Conservation (phyloP, 2,888 invertebrate species). For the Actias luna region DNA sequence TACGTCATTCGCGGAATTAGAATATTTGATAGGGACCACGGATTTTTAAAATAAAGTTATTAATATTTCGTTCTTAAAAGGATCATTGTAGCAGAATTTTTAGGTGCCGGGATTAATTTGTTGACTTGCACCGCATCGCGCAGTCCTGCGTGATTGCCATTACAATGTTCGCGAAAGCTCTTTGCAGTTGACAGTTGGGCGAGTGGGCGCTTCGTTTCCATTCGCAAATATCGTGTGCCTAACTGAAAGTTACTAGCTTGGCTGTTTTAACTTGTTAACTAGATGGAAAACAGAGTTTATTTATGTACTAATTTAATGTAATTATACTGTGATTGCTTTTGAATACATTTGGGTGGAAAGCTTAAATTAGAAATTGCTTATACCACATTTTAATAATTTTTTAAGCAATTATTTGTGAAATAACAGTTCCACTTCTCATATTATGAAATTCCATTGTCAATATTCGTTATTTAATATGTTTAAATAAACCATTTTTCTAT, state of each 20-base stretch:
- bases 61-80: background rate
- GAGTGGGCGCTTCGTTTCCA: slow-evolving; percentile 47
- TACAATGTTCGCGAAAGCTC: slow-evolving; percentile 22
- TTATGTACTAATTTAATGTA: background rate
- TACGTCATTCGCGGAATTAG: too few relatives aligned
- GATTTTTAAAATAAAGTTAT: too few relatives aligned
- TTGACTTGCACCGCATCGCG: slow-evolving; percentile 18
- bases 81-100: background rate
- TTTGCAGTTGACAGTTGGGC: slow-evolving; percentile 69
- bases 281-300: slow-evolving; percentile 19
- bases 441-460: too few relatives aligned
- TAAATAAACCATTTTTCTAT: too few relatives aligned
- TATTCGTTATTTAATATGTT: too few relatives aligned
- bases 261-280: slow-evolving; percentile 59
- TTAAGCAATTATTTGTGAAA: background rate
- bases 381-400: background rate
- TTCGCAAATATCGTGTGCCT: slow-evolving; percentile 60
- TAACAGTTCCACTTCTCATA: too few relatives aligned
- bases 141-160: slow-evolving; percentile 50
- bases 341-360: background rate
- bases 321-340: background rate
- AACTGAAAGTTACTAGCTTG: slow-evolving; percentile 62
- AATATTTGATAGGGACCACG: too few relatives aligned
- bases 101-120: background rate
- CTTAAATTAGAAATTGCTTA: background rate